phyloP scores from a whole-genome alignment of 2,797 vertebrate species.

The Malacoraja senta region DNA sequence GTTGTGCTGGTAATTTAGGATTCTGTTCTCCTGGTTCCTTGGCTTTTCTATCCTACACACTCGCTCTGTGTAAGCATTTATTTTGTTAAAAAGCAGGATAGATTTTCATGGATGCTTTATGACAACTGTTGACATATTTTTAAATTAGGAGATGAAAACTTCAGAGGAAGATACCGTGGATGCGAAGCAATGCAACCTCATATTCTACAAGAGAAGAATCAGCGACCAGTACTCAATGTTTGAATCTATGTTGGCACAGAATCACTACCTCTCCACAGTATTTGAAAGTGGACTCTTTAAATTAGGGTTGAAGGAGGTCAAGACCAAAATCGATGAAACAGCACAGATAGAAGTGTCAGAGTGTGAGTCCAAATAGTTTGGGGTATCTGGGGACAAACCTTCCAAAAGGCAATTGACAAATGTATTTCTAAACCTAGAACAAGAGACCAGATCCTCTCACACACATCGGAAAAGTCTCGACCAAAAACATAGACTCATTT shows the following conservation, averaged over 20 bases:
- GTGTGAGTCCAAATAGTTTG: no score
- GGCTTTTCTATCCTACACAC: background rate
- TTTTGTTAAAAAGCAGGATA: no score
- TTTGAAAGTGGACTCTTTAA: slow-evolving; percentile 13
- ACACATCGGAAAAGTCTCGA: no score
- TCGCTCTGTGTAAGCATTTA: background rate
- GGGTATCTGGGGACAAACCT: no score
- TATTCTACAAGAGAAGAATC: background rate
- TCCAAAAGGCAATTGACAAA: background rate
- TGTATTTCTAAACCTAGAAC: no score
- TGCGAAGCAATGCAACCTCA: background rate
- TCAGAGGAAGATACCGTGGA: background rate
- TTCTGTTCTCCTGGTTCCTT: background rate
- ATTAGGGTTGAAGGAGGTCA: background rate
- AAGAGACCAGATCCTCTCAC: no score
- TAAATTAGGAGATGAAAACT: background rate
- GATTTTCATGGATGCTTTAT: background rate
- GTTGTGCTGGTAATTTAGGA: background rate
- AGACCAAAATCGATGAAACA: background rate
- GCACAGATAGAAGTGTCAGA: background rate
- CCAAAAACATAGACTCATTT: no score
- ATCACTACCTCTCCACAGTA: background rate
- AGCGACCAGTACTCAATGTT: background rate
- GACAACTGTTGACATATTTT: background rate
- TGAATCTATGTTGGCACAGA: background rate